Base-by-base conservation (phyloP, 2,888 invertebrate species). In the Drosophila gaucha region DNA sequence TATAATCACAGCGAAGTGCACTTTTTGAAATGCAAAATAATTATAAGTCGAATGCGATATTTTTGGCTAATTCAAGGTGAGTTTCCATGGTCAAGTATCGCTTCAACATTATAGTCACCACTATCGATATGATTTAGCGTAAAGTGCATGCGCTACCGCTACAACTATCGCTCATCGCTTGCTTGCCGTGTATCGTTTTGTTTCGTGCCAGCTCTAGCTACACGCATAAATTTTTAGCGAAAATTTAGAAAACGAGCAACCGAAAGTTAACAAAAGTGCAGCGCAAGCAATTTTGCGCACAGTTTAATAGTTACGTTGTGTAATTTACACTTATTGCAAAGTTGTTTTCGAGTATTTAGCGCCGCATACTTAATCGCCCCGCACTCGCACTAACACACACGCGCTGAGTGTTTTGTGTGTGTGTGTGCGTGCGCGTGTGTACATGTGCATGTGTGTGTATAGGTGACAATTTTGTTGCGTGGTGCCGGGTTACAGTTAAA, bases 401-500 rank as follows among this genome's bases (percentile, higher is more conserved):
- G 52, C 57, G 33, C 49, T n/a, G 43, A 47, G 51, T 62, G 69
- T 59, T 60, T 52, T 60, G 59, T 38, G 59, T 43, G 64, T 49
- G 58, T 50, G 41, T 35, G 64, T 56, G 69, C 44, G 57, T 47
- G 62, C 51, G 57, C 43, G 59, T 62, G 38, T 44, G 39, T 50
- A 14, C 31, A 24, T 58, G 57, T 57, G 60, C 63, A 60, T 57
- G 51, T 58, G 50, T 73, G 72, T 75, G 76, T 78, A 67, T 74
- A 78, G 80, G 74, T 78, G 76, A 83, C 74, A 65, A 67, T 72
- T 79, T 74, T 51, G 80, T 86, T 80, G 86, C 80, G 85, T 86
- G 84, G 83, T 88, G 88, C 84, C 84, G 84, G 84, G 84, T 88
- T 86, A 86, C 84, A 83, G 66, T 83, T 52, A 71, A 76, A 62